These are phyloP conservation scores for Anthopleura sola DNA, from an alignment of 64 coral and sea anemone genomes.

Conservation along the genomic window DNA sequence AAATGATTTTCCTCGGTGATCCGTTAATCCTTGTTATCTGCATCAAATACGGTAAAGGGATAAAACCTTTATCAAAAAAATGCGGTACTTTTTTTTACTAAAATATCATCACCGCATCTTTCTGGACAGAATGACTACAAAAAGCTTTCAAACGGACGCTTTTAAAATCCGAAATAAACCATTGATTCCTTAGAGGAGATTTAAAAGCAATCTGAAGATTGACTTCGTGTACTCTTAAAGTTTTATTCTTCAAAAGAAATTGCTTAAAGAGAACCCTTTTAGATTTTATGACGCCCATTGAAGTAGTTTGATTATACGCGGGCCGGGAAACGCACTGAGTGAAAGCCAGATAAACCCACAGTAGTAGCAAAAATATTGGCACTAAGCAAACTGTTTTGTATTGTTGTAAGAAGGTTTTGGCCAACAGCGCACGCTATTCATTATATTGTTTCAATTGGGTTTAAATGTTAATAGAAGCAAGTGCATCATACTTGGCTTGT, in stretches of 20 bases:
- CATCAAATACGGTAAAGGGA: conserved; percentile 7
- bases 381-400: background rate
- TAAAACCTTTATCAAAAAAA: background rate
- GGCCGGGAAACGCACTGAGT: background rate
- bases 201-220: conserved; percentile 10
- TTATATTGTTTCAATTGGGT: background rate
- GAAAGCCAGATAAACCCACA: background rate
- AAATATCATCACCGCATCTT: background rate
- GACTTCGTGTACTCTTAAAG: background rate
- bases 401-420: background rate
- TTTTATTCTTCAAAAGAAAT: conserved; percentile 18
- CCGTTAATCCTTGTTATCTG: background rate
- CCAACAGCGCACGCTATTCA: background rate
- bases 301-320: background rate
- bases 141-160: background rate
- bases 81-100: background rate
- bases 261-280: conserved; percentile 8
- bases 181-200: conserved; percentile 9
- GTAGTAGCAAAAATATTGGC: background rate
- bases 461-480: background rate
- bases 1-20: background rate
- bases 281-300: conserved; percentile 3
- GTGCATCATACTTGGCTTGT: background rate
- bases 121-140: background rate
- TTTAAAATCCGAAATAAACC: background rate